Percentiles rank a stretch among this genome's conserved stretches.
These are phyloP conservation scores for Listrodromus nycthemerus DNA, from an alignment of 2,888 invertebrate genomes.

Conservation along the genomic window DNA sequence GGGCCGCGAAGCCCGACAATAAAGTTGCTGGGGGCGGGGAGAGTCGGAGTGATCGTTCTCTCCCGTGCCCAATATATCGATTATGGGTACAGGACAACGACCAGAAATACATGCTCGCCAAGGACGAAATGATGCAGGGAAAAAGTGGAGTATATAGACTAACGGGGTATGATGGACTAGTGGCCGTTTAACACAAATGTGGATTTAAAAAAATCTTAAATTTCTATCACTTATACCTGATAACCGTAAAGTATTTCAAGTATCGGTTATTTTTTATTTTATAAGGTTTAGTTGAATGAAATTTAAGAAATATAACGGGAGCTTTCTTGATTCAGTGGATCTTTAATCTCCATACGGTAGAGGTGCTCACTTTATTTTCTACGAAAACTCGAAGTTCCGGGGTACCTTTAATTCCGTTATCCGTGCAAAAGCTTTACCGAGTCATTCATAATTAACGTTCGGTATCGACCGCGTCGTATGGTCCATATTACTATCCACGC, in stretches of 20 bases:
- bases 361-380: not conserved
- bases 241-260: not conserved
- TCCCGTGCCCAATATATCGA: constrained; percentile 12
- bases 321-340: too few relatives aligned
- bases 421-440: not conserved
- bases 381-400: not conserved
- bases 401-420: not conserved
- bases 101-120: not conserved
- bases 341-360: not conserved
- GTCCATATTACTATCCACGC: not conserved
- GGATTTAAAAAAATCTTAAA: too few relatives aligned
- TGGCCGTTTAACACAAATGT: too few relatives aligned
- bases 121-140: not conserved
- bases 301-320: too few relatives aligned
- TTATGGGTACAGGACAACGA: not conserved
- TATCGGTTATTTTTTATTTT: too few relatives aligned
- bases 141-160: not conserved
- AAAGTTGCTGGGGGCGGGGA: constrained; percentile 18
- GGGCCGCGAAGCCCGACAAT: constrained; percentile 26
- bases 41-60: constrained; percentile 20
- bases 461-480: not conserved
- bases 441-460: not conserved
- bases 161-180: too few relatives aligned
- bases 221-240: not conserved
- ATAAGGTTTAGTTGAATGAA: too few relatives aligned